Percentiles rank a stretch among this genome's conserved stretches.
These are phyloP conservation scores for Rallus crepitans DNA, from an alignment of 2,797 vertebrate species.

Conservation along the genomic window DNA sequence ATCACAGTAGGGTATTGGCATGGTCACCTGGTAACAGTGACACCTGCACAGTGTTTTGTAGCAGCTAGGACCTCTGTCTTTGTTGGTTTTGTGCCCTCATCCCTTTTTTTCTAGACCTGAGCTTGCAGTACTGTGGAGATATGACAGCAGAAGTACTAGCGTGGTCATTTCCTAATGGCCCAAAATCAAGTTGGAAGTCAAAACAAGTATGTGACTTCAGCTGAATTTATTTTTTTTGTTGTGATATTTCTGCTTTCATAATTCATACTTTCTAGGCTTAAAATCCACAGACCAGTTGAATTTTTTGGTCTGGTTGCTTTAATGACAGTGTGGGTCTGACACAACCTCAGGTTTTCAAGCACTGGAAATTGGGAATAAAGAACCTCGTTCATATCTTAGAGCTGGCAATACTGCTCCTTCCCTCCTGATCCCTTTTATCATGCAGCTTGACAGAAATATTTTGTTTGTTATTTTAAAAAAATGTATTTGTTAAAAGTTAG, in stretches of 20 bases:
- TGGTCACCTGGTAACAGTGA: neutral
- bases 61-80: neutral
- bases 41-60: neutral
- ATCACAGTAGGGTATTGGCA: too few relatives aligned
- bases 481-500: conserved; percentile 44
- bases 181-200: neutral
- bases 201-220: neutral
- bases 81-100: neutral
- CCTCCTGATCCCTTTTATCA: neutral
- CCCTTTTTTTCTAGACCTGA: neutral
- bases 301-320: neutral
- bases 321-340: neutral
- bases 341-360: neutral
- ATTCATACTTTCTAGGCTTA: neutral
- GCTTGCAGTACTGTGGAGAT: neutral
- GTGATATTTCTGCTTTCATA: neutral
- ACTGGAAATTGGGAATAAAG: neutral
- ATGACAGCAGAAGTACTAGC: neutral
- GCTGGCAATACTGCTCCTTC: neutral
- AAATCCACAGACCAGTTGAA: neutral
- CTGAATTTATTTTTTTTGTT: neutral
- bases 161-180: neutral
- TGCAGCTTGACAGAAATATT: conserved; percentile 24
- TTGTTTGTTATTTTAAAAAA: conserved; percentile 46
- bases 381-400: neutral